Evolutionary conservation across 2,888 invertebrate species (phyloP).

Genomic region (Petrophora chlorosata): DNA sequence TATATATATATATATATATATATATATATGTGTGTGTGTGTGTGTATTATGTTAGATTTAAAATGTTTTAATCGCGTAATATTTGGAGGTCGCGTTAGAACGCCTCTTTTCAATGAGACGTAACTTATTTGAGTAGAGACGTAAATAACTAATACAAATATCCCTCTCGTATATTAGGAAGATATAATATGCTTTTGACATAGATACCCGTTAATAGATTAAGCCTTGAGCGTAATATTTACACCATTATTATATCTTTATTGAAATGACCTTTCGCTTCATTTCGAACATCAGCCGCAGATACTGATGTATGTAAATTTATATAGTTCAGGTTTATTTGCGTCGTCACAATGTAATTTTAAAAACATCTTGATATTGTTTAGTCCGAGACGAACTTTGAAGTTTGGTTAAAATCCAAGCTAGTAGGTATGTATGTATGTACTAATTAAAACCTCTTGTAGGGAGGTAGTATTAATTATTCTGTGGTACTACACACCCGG

Average conservation of each 20-base stretch:
- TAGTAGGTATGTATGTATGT: no score
- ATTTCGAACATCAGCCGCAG: slow-evolving; percentile 50
- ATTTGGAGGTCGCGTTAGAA: slow-evolving; percentile 5
- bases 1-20: not conserved
- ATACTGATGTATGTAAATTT: slow-evolving; percentile 48
- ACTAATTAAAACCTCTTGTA: no score
- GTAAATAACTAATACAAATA: not conserved
- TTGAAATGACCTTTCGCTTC: slow-evolving; percentile 70
- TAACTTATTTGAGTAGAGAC: not conserved
- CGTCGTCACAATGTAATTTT: slow-evolving; percentile 37
- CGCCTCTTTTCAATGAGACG: slow-evolving; percentile 3
- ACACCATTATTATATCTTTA: slow-evolving; percentile 63
- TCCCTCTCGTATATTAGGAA: no score
- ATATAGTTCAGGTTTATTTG: slow-evolving; percentile 16
- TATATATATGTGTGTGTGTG: not conserved
- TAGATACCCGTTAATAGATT: slow-evolving; percentile 27
- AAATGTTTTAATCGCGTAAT: slow-evolving; percentile 1
- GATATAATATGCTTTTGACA: slow-evolving; percentile 23
- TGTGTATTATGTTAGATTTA: slow-evolving; percentile 9
- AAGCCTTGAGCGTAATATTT: slow-evolving; percentile 54
- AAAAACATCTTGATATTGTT: slow-evolving; percentile 38
- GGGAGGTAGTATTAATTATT: no score
- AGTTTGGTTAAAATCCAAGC: no score
- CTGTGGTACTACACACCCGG: no score
- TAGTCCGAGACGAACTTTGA: no score